Percentiles rank a stretch among this genome's conserved stretches.
These are phyloP conservation scores for Scelioninae gen. 1 DNA, from an alignment of 2,888 invertebrate genomes.

Conservation along the genomic window DNA sequence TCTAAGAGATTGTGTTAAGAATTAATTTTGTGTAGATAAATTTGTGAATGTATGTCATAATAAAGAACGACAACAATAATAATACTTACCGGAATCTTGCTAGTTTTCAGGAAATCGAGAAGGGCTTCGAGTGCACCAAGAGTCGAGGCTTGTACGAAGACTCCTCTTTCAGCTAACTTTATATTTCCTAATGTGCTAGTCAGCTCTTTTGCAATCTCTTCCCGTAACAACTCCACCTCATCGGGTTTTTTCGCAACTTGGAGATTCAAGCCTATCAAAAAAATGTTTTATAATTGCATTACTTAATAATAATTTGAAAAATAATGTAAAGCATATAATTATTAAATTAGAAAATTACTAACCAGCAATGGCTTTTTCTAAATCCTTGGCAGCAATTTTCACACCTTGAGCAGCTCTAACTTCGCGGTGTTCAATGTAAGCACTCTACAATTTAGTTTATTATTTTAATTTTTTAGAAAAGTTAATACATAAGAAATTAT, in stretches of 20 bases:
- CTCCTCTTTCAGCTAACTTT: conserved; percentile 95
- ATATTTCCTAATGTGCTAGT: conserved; percentile 96
- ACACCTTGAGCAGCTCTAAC: conserved; percentile 98
- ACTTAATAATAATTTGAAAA: too few relatives aligned
- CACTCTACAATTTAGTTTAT: conserved; percentile 87
- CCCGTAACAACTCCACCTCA: conserved; percentile 93
- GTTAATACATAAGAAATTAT: too few relatives aligned
- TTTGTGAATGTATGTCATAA: too few relatives aligned
- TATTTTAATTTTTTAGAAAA: too few relatives aligned
- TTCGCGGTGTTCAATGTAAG: conserved; percentile 97
- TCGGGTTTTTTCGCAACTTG: conserved; percentile 96
- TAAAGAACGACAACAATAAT: too few relatives aligned
- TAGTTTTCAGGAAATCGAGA: conserved; percentile 94
- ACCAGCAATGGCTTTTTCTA: conserved; percentile 98
- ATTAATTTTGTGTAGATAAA: too few relatives aligned
- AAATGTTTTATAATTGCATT: too few relatives aligned
- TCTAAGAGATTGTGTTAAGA: too few relatives aligned
- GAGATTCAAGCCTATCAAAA: conserved; percentile 90
- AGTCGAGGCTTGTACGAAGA: conserved; percentile 99
- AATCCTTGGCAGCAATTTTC: conserved; percentile 98
- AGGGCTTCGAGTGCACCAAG: conserved; percentile 98
- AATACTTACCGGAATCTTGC: conserved; percentile 95
- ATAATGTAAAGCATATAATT: too few relatives aligned
- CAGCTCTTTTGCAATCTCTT: conserved; percentile 94
- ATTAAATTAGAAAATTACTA: too few relatives aligned